These are phyloP conservation scores for Eretmocerus hayati DNA, from an alignment of 2,888 invertebrate genomes.

Conservation along the genomic window DNA sequence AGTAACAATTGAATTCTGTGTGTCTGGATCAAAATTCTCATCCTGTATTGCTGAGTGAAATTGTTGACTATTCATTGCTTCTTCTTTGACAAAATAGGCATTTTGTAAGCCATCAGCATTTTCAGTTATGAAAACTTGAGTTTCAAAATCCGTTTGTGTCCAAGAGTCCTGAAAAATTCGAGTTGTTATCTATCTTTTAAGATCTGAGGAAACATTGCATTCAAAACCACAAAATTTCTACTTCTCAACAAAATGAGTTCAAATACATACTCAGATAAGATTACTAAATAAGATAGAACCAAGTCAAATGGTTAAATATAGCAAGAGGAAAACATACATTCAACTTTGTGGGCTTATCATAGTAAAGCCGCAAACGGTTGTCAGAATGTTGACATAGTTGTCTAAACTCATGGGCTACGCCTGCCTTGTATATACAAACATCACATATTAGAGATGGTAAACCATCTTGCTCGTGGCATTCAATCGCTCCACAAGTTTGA, in stretches of 20 bases:
- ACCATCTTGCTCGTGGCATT: conserved; percentile 43
- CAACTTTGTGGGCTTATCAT: conserved; percentile 37
- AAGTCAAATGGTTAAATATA: too few species aligned
- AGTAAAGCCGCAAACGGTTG: conserved; percentile 38
- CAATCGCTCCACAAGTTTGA: conserved; percentile 41
- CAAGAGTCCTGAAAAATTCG: conserved; percentile 34
- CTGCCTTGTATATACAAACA: conserved; percentile 42
- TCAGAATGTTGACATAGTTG: conserved; percentile 44
- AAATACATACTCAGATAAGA: too few species aligned
- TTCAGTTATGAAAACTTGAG: conserved; percentile 32
- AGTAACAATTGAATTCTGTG: conserved; percentile 15
- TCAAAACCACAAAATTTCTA: neutral
- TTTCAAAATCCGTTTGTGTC: conserved; percentile 39
- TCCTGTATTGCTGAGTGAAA: conserved; percentile 21
- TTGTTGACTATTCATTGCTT: conserved; percentile 27
- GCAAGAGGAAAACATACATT: too few species aligned
- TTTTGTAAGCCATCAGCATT: conserved; percentile 28
- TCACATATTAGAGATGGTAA: conserved; percentile 42
- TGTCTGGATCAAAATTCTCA: conserved; percentile 31
- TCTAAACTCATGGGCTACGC: conserved; percentile 42
- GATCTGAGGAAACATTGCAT: neutral
- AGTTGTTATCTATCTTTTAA: conserved; percentile 1
- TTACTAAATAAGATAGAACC: conserved; percentile 15
- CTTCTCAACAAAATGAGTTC: neutral
- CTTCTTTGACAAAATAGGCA: conserved; percentile 39